Conservation (phyloP, 2,113 vertebrate genomes). For the Nicator chloris region DNA sequence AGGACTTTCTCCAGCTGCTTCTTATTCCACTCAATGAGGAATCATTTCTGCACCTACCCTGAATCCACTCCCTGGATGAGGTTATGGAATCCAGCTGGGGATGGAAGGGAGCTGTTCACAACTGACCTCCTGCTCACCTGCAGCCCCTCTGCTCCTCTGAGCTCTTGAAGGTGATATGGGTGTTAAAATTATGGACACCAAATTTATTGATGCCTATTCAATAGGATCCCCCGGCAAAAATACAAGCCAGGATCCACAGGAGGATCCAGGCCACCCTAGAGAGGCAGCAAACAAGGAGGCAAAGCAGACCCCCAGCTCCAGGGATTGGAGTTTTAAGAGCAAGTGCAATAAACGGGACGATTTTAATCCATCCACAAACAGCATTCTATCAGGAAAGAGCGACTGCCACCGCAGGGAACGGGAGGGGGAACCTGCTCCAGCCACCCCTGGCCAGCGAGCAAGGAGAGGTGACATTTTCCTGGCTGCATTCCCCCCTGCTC, state of each 20-base stretch:
- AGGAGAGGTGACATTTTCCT: background rate
- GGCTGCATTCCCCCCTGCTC: background rate
- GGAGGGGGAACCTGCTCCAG: background rate
- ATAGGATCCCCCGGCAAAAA: background rate
- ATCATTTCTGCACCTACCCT: background rate
- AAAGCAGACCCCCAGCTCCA: background rate
- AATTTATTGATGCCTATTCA: background rate
- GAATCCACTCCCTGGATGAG: background rate
- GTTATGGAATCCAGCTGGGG: background rate
- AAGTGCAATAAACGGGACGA: background rate
- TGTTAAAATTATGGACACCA: background rate
- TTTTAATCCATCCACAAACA: background rate
- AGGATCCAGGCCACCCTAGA: background rate
- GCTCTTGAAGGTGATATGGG: background rate
- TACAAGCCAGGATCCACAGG: background rate
- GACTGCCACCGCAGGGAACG: fast-evolving
- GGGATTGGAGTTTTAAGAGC: background rate
- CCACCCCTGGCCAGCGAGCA: background rate
- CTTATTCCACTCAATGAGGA: background rate
- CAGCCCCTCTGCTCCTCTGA: background rate
- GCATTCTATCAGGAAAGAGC: background rate
- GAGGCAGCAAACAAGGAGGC: background rate
- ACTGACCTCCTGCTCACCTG: background rate
- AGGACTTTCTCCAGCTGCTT: background rate
- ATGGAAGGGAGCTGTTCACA: background rate